These are phyloP conservation scores for Melangyna quadrimaculata DNA, from an alignment of 2,888 invertebrate genomes.

Conservation along the genomic window DNA sequence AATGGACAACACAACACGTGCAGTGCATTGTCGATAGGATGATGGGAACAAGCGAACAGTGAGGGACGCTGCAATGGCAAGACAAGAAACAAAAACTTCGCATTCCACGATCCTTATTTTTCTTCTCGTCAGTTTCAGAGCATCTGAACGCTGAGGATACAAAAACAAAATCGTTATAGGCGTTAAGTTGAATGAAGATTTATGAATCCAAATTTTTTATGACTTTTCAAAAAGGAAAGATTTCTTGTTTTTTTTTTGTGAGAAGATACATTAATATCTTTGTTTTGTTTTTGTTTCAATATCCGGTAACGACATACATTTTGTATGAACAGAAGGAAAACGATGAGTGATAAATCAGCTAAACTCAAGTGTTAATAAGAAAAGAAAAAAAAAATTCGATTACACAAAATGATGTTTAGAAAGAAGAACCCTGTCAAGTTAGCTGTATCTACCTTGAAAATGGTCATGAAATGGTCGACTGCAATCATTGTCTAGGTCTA, in stretches of 20 bases:
- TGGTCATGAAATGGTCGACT: background rate
- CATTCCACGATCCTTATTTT: constrained; percentile 28
- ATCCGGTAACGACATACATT: constrained; percentile 1
- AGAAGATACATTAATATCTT: background rate
- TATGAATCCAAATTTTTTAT: constrained; percentile 30
- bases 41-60: background rate
- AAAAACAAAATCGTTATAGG: constrained; percentile 23
- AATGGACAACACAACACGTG: constrained; percentile 25
- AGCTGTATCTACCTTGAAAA: background rate
- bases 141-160: constrained; percentile 4
- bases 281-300: constrained; percentile 21
- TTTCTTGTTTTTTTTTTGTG: background rate
- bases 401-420: background rate
- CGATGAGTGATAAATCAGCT: background rate
- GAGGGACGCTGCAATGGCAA: constrained; percentile 12
- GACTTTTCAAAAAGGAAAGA: constrained; percentile 2
- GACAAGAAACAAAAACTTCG: constrained; percentile 2
- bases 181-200: constrained; percentile 32
- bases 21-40: constrained; percentile 13
- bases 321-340: background rate
- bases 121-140: constrained; percentile 11
- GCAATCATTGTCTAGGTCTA: background rate
- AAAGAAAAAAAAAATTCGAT: background rate
- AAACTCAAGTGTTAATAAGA: background rate
- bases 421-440: background rate